These are phyloP conservation scores for Calyptomena viridis DNA, from an alignment of 2,113 vertebrate species.

Conservation along the genomic window DNA sequence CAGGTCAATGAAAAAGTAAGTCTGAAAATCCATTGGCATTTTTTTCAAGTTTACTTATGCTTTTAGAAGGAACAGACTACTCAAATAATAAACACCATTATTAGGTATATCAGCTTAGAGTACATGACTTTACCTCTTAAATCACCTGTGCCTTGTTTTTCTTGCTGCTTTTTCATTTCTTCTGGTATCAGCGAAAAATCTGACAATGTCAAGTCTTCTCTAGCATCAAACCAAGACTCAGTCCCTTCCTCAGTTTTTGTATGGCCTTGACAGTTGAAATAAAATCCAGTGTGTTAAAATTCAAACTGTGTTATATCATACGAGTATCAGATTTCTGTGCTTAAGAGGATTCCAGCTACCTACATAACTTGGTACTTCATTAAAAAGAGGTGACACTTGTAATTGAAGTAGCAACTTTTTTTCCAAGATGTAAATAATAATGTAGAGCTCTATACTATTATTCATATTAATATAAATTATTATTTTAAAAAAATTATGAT, in stretches of 20 bases:
- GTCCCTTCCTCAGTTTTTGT: constrained; percentile 5
- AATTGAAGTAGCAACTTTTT: not conserved
- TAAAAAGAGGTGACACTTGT: not conserved
- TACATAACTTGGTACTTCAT: not conserved
- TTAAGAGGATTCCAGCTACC: not conserved
- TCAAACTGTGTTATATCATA: not conserved
- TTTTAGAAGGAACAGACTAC: not conserved
- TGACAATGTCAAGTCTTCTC: constrained; percentile 41
- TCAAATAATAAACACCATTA: not conserved
- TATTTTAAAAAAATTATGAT: not conserved
- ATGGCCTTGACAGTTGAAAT: constrained; percentile 25
- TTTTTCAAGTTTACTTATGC: not conserved
- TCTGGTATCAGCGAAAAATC: not conserved
- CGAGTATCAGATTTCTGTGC: not conserved
- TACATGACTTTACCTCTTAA: not conserved
- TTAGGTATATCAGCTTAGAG: not conserved
- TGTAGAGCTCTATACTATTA: too few species aligned
- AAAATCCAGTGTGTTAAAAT: not conserved
- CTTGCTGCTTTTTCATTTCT: not conserved
- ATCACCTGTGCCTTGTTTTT: not conserved
- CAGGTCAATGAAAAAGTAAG: not conserved
- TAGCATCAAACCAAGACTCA: constrained; percentile 74
- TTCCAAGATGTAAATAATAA: not conserved
- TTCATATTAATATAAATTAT: not conserved
- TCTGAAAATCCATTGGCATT: not conserved